Base-by-base conservation (phyloP, 2,113 vertebrate genomes). In the Arvicanthis niloticus region DNA sequence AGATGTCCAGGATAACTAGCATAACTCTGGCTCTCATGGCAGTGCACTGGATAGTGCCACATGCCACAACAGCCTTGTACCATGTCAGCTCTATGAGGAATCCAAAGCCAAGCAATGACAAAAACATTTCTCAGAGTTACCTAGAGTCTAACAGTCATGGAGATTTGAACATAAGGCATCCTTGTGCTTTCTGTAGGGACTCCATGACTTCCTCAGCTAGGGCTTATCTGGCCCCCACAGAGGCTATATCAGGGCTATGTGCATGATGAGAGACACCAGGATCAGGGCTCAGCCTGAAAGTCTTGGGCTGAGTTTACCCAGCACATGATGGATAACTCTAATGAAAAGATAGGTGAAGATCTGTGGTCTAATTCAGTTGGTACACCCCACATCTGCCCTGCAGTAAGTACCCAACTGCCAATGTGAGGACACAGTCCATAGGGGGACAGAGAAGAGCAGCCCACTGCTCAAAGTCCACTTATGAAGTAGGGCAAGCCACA, bases 401-500 rank as follows among this genome's bases (percentile, higher is more conserved):
- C 17, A 48, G 11, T 62, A 40, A 77, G 12, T 5, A 29, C 5
- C 29, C 34, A 68, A 53, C 40, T 62, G 3, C 34, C 21, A 9
- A 12, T 0, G 1, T 21, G 15, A 40, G 8, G 1, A 34, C 4
- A 3, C 4, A 40, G 37, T 2, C 21, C 17, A 72, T 73, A 22
- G 24, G 5, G 17, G 37, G 68, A 72, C 7, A 34, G 67, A 15
- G 5, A 0, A 29, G 42, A 12, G 15, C 24, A 45, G 5, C 42
- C 24, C 22, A 45, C 9, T 40, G 7, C 7, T 45, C 40, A 76
- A 24, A 76, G 42, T 7, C 22, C 5, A 21, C 7, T 19, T 40
- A 40, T 22, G 19, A 82, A 58, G 34, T 22, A 40, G 31, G 13
- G 3, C 4, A 76, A 76, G 42, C 26, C 75, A 48, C 34, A 58